Conservation (phyloP, 2,797 vertebrate genomes). For the Gadopsis marmoratus region DNA sequence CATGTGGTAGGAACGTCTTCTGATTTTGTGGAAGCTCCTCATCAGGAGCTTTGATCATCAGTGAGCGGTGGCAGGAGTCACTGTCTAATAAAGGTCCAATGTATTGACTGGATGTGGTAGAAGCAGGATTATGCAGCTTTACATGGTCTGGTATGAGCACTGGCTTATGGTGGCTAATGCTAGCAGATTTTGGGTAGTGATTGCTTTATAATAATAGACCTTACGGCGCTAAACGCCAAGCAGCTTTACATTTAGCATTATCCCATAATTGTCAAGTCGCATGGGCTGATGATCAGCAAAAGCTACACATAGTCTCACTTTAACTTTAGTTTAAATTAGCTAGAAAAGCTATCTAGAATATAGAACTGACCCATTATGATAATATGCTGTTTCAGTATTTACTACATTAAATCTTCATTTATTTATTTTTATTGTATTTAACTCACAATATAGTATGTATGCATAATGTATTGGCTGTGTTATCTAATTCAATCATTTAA, state of each 20-base stretch:
- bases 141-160: not conserved
- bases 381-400: not conserved
- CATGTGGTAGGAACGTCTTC: not conserved
- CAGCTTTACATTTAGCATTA: not conserved
- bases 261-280: not conserved
- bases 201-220: not conserved
- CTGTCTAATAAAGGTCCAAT: too few relatives aligned
- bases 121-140: not conserved
- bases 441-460: not conserved
- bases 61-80: not conserved
- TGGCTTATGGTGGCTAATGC: not conserved
- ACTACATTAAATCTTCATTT: not conserved
- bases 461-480: not conserved
- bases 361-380: not conserved
- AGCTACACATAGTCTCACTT: too few relatives aligned
- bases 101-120: too few relatives aligned
- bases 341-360: too few relatives aligned
- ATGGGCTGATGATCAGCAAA: too few relatives aligned
- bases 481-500: not conserved
- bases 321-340: too few relatives aligned
- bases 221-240: too few relatives aligned
- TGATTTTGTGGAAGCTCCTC: slow-evolving; percentile 23
- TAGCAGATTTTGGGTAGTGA: too few relatives aligned
- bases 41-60: slow-evolving; percentile 2
- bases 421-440: not conserved